Percentiles rank a stretch among this genome's conserved stretches.
phyloP scores from a whole-genome alignment of 2,797 vertebrate genomes.

The Simalia tracyae region DNA sequence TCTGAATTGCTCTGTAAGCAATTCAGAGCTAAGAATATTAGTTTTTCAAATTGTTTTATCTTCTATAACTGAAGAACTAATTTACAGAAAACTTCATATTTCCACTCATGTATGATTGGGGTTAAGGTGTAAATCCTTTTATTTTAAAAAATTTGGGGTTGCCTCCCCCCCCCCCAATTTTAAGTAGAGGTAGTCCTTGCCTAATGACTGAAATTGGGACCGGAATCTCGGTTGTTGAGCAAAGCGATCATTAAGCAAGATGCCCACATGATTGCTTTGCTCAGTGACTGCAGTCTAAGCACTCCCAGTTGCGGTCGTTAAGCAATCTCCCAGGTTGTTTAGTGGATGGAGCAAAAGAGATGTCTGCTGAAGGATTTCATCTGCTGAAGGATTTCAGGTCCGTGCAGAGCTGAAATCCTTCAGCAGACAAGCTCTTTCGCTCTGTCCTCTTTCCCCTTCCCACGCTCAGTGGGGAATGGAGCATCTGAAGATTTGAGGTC shows the following conservation, averaged over 20 bases:
- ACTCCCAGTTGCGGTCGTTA: not conserved
- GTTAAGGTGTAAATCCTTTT: not conserved
- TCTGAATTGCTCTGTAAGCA: not conserved
- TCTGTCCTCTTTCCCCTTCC: too few relatives aligned
- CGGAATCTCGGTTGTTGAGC: too few relatives aligned
- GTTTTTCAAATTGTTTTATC: not conserved
- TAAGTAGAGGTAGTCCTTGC: not conserved
- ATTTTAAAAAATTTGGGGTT: constrained; percentile 1
- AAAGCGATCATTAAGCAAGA: too few relatives aligned
- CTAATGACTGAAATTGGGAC: not conserved
- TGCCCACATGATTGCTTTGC: too few relatives aligned
- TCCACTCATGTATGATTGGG: not conserved
- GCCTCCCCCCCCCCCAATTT: not conserved
- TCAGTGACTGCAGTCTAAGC: too few relatives aligned
- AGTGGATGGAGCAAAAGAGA: not conserved
- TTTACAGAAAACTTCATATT: not conserved
- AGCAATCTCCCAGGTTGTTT: not conserved
- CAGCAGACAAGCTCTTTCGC: too few relatives aligned
- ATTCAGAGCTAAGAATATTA: not conserved
- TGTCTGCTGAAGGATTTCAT: too few relatives aligned
- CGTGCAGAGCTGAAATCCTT: too few relatives aligned
- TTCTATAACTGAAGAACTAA: not conserved
- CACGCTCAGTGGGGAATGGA: too few relatives aligned
- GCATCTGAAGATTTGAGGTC: too few relatives aligned
- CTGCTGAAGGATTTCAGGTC: too few relatives aligned